A percentile compares a stretch with the other conserved stretches of the same genome.
These are phyloP conservation scores for Pseudomyrmex cubaensis DNA, from an alignment of 1,140 invertebrate species.

Conservation along the genomic window DNA sequence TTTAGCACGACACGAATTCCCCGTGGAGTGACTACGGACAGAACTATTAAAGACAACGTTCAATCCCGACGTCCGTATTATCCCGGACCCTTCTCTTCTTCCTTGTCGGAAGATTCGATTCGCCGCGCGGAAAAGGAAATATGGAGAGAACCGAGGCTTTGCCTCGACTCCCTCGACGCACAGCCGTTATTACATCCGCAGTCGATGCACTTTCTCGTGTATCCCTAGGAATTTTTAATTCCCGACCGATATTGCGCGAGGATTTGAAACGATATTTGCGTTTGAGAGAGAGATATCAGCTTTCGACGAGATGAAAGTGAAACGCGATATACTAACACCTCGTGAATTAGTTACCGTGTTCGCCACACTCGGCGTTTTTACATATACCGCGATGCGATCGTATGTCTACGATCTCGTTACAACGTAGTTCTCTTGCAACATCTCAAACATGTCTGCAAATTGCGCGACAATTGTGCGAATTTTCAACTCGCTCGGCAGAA, in stretches of 20 bases:
- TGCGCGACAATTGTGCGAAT: not conserved
- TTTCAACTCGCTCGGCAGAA: not conserved
- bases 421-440: too few relatives aligned
- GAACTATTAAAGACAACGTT: slow-evolving; percentile 29
- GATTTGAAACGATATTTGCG: not conserved
- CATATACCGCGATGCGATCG: not conserved
- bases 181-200: slow-evolving; percentile 11
- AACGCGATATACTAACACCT: not conserved
- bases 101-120: slow-evolving; percentile 28
- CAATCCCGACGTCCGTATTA: not conserved
- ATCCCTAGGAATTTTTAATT: not conserved
- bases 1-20: slow-evolving; percentile 64
- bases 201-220: not conserved
- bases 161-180: slow-evolving; percentile 10
- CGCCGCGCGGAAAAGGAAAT: slow-evolving; percentile 23
- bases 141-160: not conserved
- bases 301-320: not conserved
- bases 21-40: slow-evolving; percentile 3
- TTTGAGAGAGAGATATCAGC: not conserved
- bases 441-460: too few relatives aligned
- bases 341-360: slow-evolving; percentile 12
- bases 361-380: not conserved
- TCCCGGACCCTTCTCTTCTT: not conserved
- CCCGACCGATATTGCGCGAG: not conserved
- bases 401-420: too few relatives aligned